phyloP scores from a whole-genome alignment of 1,140 invertebrate species.

The Fopius arisanus region DNA sequence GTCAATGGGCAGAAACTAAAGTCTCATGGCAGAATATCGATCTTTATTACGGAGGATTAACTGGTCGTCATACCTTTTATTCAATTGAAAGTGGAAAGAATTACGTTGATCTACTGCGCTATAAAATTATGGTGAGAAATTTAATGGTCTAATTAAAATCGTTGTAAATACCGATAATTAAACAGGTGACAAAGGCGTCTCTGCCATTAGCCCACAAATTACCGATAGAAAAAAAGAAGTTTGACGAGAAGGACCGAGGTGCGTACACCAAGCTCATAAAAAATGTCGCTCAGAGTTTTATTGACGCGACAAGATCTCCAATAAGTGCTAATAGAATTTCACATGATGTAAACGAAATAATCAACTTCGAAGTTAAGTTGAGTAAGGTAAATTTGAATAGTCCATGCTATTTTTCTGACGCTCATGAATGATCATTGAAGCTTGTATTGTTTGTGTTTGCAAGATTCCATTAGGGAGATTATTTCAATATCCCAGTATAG shows the following conservation, averaged over 20 bases:
- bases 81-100: not conserved
- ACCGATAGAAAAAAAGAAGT: not conserved
- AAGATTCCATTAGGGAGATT: not conserved
- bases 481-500: not conserved
- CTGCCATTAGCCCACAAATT: conserved; percentile 9
- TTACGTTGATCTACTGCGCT: not conserved
- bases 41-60: conserved; percentile 37
- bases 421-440: not conserved
- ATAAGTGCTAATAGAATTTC: not conserved
- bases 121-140: not conserved
- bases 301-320: not conserved
- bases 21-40: conserved; percentile 45
- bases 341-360: conserved; percentile 6
- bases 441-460: not conserved
- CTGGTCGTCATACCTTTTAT: conserved; percentile 34
- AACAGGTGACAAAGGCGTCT: not conserved
- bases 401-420: not conserved
- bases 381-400: not conserved
- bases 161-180: not conserved
- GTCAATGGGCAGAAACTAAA: conserved; percentile 37
- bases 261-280: not conserved
- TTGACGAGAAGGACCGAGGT: not conserved
- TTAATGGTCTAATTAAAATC: not conserved
- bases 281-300: not conserved
- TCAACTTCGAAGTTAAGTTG: conserved; percentile 21